A percentile compares a stretch with the other conserved stretches of the same genome.
phyloP scores from a whole-genome alignment of 1,140 invertebrate genomes.

The Heterodera carotae region DNA sequence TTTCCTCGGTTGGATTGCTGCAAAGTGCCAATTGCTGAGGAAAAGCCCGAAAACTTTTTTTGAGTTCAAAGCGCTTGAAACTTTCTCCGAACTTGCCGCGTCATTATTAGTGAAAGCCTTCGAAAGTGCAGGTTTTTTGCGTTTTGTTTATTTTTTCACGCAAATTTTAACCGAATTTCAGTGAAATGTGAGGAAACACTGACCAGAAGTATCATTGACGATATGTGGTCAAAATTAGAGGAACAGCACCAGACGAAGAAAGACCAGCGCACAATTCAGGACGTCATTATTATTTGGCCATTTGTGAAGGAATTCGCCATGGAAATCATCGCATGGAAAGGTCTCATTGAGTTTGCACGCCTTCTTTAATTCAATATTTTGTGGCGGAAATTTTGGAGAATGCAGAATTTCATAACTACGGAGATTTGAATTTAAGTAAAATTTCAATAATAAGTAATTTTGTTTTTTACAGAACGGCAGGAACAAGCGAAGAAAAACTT shows the following conservation, averaged over 20 bases:
- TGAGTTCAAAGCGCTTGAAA: not conserved
- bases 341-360: not conserved
- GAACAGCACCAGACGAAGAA: not conserved
- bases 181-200: not conserved
- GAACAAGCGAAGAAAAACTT: not conserved
- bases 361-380: not conserved
- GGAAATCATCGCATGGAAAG: slow-evolving; percentile 7
- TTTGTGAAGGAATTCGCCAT: slow-evolving; percentile 7
- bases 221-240: not conserved
- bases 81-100: not conserved
- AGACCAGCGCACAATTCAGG: not conserved
- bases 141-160: no score
- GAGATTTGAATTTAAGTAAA: no score
- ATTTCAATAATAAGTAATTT: not conserved
- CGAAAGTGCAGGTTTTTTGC: not conserved
- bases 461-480: not conserved
- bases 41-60: not conserved
- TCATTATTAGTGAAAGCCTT: not conserved
- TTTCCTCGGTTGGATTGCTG: not conserved
- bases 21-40: not conserved
- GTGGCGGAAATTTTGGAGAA: no score
- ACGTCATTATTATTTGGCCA: slow-evolving; percentile 10
- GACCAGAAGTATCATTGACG: not conserved
- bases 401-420: no score
- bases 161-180: no score